Evolutionary conservation across 2,888 invertebrate genomes (phyloP).

Genomic region (Seira musarum): DNA sequence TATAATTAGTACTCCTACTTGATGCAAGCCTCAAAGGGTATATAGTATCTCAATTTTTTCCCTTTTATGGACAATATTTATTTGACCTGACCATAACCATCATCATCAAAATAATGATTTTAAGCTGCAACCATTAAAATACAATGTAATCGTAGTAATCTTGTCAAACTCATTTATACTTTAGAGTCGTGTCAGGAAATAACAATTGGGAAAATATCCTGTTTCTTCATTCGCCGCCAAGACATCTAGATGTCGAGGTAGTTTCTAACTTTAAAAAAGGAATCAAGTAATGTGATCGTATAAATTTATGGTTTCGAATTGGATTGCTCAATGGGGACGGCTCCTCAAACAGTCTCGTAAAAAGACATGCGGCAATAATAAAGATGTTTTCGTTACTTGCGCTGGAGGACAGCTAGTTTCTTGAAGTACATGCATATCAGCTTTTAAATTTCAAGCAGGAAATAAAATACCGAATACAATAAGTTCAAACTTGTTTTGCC

Average conservation of each 20-base stretch:
- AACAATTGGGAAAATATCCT: constrained; percentile 41
- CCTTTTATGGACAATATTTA: constrained; percentile 41
- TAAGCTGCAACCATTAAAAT: constrained; percentile 38
- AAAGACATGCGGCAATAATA: not conserved
- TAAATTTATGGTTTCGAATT: constrained; percentile 7
- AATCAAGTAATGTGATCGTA: not conserved
- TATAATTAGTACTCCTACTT: constrained; percentile 57
- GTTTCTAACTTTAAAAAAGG: constrained; percentile 12
- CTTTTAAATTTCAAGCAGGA: not conserved
- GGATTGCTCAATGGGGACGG: constrained; percentile 5
- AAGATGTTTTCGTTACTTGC: not conserved
- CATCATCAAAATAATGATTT: constrained; percentile 19
- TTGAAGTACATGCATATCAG: not conserved
- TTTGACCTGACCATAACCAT: constrained; percentile 26
- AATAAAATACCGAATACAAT: not conserved
- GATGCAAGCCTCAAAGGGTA: constrained; percentile 8
- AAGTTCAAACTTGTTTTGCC: not conserved
- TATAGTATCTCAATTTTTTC: constrained; percentile 21
- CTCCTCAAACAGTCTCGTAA: not conserved
- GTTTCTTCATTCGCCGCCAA: not conserved
- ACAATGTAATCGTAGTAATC: constrained; percentile 29
- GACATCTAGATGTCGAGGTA: not conserved
- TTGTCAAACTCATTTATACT: constrained; percentile 7
- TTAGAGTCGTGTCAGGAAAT: constrained; percentile 36
- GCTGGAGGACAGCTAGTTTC: constrained; percentile 10